phyloP scores from a whole-genome alignment of 2,113 vertebrate species.

The Trinectes maculatus region DNA sequence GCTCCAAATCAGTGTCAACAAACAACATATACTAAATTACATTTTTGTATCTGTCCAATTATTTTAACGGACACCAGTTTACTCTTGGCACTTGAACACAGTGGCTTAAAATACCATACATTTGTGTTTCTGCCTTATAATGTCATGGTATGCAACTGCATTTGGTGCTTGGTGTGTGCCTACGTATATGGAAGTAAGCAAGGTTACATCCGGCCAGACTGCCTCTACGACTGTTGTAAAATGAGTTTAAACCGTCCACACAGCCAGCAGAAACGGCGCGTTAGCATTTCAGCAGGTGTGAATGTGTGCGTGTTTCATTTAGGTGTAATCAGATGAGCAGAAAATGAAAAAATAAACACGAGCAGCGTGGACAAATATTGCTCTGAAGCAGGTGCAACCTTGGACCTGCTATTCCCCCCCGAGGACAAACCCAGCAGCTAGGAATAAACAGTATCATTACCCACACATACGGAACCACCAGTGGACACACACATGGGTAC shows the following conservation, averaged over 20 bases:
- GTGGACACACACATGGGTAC: slow-evolving; percentile 31
- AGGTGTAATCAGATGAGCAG: slow-evolving; percentile 51
- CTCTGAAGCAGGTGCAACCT: slow-evolving; percentile 73
- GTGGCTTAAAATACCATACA: too few species aligned
- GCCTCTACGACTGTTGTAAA: slow-evolving; percentile 17
- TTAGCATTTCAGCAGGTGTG: slow-evolving; percentile 27
- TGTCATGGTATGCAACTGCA: slow-evolving; percentile 1
- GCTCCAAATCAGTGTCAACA: too few species aligned
- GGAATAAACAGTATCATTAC: slow-evolving; percentile 57
- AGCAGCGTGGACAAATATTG: slow-evolving; percentile 49
- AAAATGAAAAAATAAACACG: slow-evolving; percentile 19
- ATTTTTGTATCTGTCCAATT: too few species aligned
- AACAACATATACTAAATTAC: too few species aligned
- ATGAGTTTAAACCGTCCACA: slow-evolving; percentile 44
- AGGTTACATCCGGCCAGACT: slow-evolving; percentile 25
- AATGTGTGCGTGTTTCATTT: slow-evolving; percentile 46
- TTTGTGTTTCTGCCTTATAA: neutral
- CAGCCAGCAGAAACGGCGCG: slow-evolving; percentile 11
- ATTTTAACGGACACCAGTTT: too few species aligned
- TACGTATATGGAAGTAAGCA: slow-evolving; percentile 17
- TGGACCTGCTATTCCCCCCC: slow-evolving; percentile 63
- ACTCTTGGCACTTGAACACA: too few species aligned
- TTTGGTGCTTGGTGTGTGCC: neutral
- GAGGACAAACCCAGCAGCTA: slow-evolving; percentile 45
- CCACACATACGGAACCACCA: slow-evolving; percentile 42